These are phyloP conservation scores for Macrotus californicus DNA, from an alignment of 2,113 vertebrate species.

Conservation along the genomic window DNA sequence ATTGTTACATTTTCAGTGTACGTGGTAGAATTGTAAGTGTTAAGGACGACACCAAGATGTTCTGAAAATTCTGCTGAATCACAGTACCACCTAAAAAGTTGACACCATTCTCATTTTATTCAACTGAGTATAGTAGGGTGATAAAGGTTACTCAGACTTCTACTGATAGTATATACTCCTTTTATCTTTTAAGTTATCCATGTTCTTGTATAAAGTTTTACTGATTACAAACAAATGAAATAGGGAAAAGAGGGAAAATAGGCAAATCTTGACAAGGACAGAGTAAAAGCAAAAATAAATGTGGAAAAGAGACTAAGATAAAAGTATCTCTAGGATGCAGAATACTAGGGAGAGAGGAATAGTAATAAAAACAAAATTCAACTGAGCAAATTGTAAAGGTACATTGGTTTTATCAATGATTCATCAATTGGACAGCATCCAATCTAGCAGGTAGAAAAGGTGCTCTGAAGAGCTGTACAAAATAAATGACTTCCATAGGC, in stretches of 20 bases:
- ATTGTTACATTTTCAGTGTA: neutral
- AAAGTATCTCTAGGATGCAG: neutral
- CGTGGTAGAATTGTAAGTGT: neutral
- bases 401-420: neutral
- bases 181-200: neutral
- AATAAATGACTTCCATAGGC: neutral
- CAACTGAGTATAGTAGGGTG: neutral
- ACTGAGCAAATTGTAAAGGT: neutral
- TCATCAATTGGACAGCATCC: neutral
- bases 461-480: neutral
- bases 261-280: neutral
- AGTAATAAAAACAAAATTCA: neutral
- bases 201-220: neutral
- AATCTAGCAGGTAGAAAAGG: neutral
- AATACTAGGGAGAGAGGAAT: neutral
- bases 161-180: neutral
- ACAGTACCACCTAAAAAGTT: neutral
- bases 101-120: neutral
- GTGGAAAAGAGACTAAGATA: neutral
- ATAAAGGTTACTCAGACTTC: neutral
- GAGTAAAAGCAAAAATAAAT: neutral
- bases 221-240: neutral
- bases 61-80: neutral
- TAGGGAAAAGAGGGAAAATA: neutral
- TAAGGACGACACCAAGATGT: neutral